Base-by-base conservation (phyloP, 2,113 vertebrate species). In the Peromyscus polionotus region DNA sequence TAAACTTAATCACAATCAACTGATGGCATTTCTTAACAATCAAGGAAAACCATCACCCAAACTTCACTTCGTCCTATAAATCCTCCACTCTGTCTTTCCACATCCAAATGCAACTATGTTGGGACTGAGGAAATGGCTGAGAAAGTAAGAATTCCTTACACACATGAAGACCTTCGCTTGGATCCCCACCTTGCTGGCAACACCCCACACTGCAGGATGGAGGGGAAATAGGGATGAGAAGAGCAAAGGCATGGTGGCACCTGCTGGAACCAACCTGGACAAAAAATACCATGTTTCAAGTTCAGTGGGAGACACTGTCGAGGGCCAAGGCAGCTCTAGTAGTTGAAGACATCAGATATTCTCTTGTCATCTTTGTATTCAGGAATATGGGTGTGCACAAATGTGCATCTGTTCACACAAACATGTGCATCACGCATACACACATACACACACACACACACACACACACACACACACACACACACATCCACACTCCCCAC, bases 161-260 rank as follows among this genome's bases (percentile, higher is more conserved):
- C 24, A 8, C 14, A 17, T 31, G 24, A 42, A 2, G n/a, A 45
- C 24, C 24, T 65, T 7, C 10, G 59, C 42, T 63, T 45, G 59
- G 13, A 65, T 85, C 4, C 3, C 22, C 24, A 45, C 24, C 28
- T 24, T 42, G 24, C 24, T 17, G 20, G 1, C 13, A 84, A 14
- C 12, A 0, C 36, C 39, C 36, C 12, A 26, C 3, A 26, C 12
- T 39, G 6, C 6, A 26, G n/a, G 8, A 24, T 9, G n/a, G 33
- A 3, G 24, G 1, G 1, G n/a, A 17, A 3, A 7, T 81, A 19
- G 79, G 51, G 20, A 57, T 24, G 28, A 20, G 39, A 31, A 9
- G 9, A 24, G 8, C 13, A 84, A 54, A 84, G 7, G 2, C 42
- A 36, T 81, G 1, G 7, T 85, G 59, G 14, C 7, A 31, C 24